phyloP scores from a whole-genome alignment of 1,140 invertebrate genomes.

The Bradynema listronoti region DNA sequence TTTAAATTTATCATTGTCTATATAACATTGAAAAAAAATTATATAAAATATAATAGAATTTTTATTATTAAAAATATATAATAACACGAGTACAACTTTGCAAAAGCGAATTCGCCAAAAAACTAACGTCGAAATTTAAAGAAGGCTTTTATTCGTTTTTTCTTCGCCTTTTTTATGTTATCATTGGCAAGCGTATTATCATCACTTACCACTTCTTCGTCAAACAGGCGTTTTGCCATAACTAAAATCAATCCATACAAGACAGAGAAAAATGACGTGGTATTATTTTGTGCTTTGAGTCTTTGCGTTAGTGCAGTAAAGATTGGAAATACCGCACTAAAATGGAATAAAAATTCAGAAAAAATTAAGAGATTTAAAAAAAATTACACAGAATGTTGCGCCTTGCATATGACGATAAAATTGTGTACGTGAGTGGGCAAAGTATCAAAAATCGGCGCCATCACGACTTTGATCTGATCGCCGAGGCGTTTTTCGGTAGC shows the following conservation, averaged over 20 bases:
- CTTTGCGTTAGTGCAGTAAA: constrained; percentile 79
- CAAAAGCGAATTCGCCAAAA: background rate
- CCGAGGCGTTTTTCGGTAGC: constrained; percentile 65
- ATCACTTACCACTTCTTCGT: constrained; percentile 73
- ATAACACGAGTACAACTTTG: constrained; percentile 1
- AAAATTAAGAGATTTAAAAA: constrained; percentile 11
- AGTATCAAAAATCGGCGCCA: constrained; percentile 45
- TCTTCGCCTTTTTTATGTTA: background rate
- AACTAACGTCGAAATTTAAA: constrained; percentile 19
- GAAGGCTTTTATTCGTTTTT: background rate
- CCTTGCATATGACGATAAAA: constrained; percentile 38
- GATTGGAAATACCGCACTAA: constrained; percentile 81
- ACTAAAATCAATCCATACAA: constrained; percentile 79
- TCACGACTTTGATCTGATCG: constrained; percentile 46
- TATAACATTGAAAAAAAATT: too few species aligned
- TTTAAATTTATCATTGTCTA: too few species aligned
- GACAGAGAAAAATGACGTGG: constrained; percentile 81
- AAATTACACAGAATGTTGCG: constrained; percentile 29
- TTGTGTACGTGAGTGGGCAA: constrained; percentile 40
- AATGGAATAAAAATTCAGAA: constrained; percentile 47
- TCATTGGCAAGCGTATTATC: background rate
- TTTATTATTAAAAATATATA: too few species aligned
- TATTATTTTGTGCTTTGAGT: constrained; percentile 79
- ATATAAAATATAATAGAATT: too few species aligned
- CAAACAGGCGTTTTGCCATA: constrained; percentile 87